These are phyloP conservation scores for Drosophila kurseongensis DNA, from an alignment of 1,140 invertebrate species.

Conservation along the genomic window DNA sequence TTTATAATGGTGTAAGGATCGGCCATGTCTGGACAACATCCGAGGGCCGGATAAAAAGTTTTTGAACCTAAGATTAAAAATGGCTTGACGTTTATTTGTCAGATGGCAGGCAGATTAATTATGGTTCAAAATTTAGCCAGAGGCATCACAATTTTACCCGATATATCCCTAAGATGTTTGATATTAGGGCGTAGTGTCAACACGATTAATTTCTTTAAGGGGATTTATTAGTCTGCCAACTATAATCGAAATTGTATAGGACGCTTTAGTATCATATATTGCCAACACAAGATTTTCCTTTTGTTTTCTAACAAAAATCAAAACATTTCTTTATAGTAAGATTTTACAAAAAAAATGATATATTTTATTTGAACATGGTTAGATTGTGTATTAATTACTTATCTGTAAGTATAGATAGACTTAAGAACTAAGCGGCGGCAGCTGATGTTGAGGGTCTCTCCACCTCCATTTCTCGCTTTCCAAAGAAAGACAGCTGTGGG, in stretches of 20 bases:
- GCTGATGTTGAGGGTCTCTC: neutral
- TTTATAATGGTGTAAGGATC: neutral
- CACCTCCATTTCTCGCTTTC: neutral
- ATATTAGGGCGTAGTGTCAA: too few species aligned
- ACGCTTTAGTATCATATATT: too few species aligned
- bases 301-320: neutral
- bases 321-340: neutral
- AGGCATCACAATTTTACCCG: neutral
- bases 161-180: too few species aligned
- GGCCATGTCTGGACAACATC: too few species aligned
- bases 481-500: slow-evolving; percentile 12
- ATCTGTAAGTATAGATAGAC: slow-evolving; percentile 32
- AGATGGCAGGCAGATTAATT: too few species aligned
- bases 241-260: too few species aligned
- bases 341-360: slow-evolving; percentile 13
- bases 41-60: too few species aligned
- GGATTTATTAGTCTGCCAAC: too few species aligned
- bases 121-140: neutral
- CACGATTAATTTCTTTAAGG: too few species aligned
- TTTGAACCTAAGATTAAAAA: too few species aligned
- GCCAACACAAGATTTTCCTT: too few species aligned
- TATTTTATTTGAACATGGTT: slow-evolving; percentile 34
- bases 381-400: slow-evolving; percentile 38
- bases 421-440: slow-evolving; percentile 41
- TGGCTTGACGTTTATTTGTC: too few species aligned